Conservation (phyloP, 2,797 vertebrate genomes). For the Phoxinus dragarum region DNA sequence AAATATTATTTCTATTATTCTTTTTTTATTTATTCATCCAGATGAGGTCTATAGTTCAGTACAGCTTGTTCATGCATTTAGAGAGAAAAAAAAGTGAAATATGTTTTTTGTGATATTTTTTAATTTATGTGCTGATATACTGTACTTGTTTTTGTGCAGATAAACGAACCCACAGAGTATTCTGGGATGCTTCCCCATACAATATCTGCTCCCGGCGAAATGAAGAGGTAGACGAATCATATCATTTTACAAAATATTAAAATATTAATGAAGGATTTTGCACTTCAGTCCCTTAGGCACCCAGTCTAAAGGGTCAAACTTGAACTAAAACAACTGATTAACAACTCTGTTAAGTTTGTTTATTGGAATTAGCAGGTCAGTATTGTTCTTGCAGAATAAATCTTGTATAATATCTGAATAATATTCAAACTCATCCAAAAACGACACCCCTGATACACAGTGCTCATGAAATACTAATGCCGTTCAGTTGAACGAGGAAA, state of each 20-base stretch:
- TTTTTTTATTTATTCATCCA: background rate
- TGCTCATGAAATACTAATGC: constrained; percentile 1
- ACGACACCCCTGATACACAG: background rate
- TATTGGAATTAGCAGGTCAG: constrained; percentile 12
- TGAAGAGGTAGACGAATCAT: constrained; percentile 72
- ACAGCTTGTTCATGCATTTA: background rate
- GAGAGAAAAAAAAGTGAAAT: background rate
- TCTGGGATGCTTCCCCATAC: constrained; percentile 64
- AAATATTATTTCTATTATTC: no score
- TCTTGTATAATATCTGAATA: constrained; percentile 5
- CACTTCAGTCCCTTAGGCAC: constrained; percentile 31
- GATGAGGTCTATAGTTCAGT: background rate
- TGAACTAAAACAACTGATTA: constrained; percentile 28
- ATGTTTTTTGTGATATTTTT: background rate
- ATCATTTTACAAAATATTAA: constrained; percentile 1
- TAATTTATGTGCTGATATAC: background rate
- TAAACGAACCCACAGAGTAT: constrained; percentile 56
- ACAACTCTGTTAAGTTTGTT: constrained; percentile 11
- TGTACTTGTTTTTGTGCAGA: constrained; percentile 67
- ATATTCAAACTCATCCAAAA: background rate
- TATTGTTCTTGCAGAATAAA: background rate
- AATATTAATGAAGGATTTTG: constrained; percentile 46
- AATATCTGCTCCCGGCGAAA: constrained; percentile 63
- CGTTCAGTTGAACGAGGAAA: background rate
- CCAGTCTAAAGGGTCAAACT: constrained; percentile 10